Percentiles rank a stretch among this genome's conserved stretches.
phyloP scores from a whole-genome alignment of 2,797 vertebrate genomes.

The Acanthiza pusilla region DNA sequence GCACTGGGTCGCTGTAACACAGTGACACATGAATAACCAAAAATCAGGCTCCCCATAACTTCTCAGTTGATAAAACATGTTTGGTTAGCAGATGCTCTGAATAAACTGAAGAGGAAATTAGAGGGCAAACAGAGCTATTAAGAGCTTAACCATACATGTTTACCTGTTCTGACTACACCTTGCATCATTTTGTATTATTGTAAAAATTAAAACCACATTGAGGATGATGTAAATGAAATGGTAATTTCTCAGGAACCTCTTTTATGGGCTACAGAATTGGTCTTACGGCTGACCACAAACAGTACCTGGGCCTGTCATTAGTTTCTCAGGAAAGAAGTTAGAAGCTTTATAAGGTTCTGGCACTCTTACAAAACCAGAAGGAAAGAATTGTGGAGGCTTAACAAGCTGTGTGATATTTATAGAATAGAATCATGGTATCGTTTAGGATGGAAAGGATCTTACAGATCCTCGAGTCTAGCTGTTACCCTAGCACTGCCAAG shows the following conservation, averaged over 20 bases:
- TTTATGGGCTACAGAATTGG: not conserved
- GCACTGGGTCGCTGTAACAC: fast-evolving
- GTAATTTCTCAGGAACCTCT: not conserved
- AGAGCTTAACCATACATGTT: not conserved
- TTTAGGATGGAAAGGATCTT: not conserved
- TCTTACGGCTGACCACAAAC: not conserved
- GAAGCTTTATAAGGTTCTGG: not conserved
- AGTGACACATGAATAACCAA: not conserved
- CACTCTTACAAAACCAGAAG: conserved; percentile 15
- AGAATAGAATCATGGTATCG: not conserved
- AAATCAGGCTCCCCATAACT: fast-evolving
- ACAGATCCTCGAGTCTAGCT: not conserved
- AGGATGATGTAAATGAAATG: not conserved
- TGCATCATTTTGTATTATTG: not conserved
- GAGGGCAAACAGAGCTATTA: not conserved
- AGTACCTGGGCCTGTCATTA: conserved; percentile 7
- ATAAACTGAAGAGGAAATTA: not conserved
- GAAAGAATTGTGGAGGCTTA: not conserved
- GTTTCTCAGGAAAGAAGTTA: not conserved
- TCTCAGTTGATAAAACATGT: not conserved
- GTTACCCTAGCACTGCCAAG: not conserved
- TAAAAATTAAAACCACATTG: not conserved
- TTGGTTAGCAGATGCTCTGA: not conserved
- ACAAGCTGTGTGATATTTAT: not conserved
- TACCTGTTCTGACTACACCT: not conserved